phyloP scores from a whole-genome alignment of 2,888 invertebrate genomes.

The Ochlodes sylvanus region DNA sequence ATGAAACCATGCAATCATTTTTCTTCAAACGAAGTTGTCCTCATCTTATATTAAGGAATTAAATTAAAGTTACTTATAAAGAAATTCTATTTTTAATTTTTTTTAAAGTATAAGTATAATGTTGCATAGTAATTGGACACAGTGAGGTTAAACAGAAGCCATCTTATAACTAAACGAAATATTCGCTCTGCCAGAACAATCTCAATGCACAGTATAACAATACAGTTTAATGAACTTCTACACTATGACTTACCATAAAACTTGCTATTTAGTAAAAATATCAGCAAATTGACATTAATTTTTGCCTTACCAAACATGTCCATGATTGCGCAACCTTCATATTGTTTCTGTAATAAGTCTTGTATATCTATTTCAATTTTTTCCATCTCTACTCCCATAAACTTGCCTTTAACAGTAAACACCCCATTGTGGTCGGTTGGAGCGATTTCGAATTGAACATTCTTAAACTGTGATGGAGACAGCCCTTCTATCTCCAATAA shows the following conservation, averaged over 20 bases:
- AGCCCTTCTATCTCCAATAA: conserved; percentile 89
- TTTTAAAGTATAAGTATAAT: too few species aligned
- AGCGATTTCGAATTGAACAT: conserved; percentile 90
- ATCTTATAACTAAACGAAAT: too few species aligned
- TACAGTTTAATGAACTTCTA: conserved; percentile 29
- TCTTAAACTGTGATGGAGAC: conserved; percentile 88
- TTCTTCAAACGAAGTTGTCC: too few species aligned
- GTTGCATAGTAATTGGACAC: too few species aligned
- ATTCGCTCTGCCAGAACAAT: too few species aligned
- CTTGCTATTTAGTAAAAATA: conserved; percentile 90
- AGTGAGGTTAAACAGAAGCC: too few species aligned
- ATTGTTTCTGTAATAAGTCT: conserved; percentile 90
- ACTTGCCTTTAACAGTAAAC: conserved; percentile 89
- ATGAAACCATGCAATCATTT: too few species aligned
- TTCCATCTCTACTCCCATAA: conserved; percentile 91
- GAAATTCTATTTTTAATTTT: too few species aligned
- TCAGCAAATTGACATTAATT: conserved; percentile 90
- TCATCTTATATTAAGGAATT: too few species aligned
- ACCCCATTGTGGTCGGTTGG: conserved; percentile 88
- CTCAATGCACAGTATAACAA: too few species aligned
- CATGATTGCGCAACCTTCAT: conserved; percentile 90
- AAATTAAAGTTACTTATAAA: too few species aligned
- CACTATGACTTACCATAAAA: conserved; percentile 86
- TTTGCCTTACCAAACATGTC: conserved; percentile 92
- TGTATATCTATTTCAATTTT: conserved; percentile 89